Conservation (phyloP, 2,797 vertebrate genomes). For the Emydoidea blandingii region DNA sequence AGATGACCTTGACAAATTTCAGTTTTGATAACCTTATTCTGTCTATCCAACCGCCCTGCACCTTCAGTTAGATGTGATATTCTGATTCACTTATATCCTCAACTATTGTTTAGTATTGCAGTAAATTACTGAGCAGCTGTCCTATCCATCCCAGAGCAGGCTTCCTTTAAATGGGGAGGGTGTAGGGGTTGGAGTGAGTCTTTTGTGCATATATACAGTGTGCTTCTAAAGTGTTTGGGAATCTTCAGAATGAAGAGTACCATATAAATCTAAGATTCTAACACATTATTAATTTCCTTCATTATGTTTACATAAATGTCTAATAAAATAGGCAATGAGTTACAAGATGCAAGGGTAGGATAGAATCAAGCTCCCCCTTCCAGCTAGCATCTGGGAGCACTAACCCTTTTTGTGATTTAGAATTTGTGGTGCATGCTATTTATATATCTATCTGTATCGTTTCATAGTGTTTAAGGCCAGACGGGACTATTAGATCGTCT, state of each 20-base stretch:
- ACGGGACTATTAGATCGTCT: not conserved
- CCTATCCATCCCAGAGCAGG: not conserved
- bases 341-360: not conserved
- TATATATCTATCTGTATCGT: no score
- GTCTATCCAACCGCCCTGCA: not conserved
- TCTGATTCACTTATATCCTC: not conserved
- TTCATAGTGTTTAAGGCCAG: not conserved
- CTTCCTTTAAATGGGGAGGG: not conserved
- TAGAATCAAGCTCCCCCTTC: not conserved
- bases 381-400: not conserved
- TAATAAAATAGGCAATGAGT: not conserved
- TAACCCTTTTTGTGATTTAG: not conserved
- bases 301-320: not conserved
- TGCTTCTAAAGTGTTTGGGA: not conserved
- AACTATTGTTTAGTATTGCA: rapidly evolving
- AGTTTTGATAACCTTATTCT: not conserved
- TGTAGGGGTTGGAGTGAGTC: not conserved
- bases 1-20: not conserved
- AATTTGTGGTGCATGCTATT: not conserved
- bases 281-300: not conserved
- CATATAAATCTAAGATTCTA: not conserved
- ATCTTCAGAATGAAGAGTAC: not conserved
- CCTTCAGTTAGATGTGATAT: not conserved
- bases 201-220: not conserved
- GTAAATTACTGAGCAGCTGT: not conserved